Percentiles rank a stretch among this genome's conserved stretches.
Evolutionary conservation across 2,113 vertebrate genomes (phyloP).

Genomic region (Glaucidium brasilianum): DNA sequence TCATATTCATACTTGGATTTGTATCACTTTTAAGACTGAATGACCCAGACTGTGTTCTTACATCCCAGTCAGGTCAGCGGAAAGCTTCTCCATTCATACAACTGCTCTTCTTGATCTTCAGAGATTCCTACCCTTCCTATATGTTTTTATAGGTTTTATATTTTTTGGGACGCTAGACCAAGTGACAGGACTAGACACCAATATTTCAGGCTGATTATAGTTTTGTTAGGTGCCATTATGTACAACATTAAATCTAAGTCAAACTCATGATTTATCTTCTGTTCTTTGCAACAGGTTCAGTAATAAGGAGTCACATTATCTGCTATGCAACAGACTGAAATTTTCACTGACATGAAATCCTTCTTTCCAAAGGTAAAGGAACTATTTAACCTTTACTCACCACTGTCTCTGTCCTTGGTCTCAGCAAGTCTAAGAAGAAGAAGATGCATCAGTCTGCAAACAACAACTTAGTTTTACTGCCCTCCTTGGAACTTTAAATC

Average conservation of each 20-base stretch:
- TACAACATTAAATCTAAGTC: not conserved
- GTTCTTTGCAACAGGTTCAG: not conserved
- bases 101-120: not conserved
- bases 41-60: not conserved
- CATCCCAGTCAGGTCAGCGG: not conserved
- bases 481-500: not conserved
- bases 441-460: not conserved
- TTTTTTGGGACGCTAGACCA: not conserved
- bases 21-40: not conserved
- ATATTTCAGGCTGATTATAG: not conserved
- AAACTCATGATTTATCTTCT: not conserved
- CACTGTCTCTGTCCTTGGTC: not conserved
- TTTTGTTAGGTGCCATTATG: not conserved
- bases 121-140: not conserved
- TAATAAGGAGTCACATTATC: not conserved
- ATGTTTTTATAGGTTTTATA: not conserved
- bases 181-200: not conserved
- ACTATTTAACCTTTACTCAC: not conserved
- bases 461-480: not conserved
- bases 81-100: not conserved
- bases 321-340: slow-evolving; percentile 6
- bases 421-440: not conserved
- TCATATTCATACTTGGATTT: not conserved
- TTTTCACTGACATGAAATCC: not conserved
- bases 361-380: not conserved